Evolutionary conservation across 2,113 vertebrate genomes (phyloP).

Genomic region (Apodemus speciosus): DNA sequence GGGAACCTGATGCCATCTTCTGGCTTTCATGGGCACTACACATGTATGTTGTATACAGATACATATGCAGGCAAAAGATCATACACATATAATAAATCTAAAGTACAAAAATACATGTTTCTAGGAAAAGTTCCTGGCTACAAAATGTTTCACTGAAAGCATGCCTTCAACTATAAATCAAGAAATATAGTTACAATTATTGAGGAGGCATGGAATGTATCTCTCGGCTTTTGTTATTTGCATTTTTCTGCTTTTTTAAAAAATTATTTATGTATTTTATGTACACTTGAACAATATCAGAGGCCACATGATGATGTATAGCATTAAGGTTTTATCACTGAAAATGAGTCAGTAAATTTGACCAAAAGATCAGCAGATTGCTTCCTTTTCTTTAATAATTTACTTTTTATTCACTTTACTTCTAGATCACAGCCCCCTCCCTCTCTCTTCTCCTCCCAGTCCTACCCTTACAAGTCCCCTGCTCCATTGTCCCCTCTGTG

Average conservation of each 20-base stretch:
- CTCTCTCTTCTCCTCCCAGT: no score
- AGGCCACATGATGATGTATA: neutral
- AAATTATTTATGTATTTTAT: neutral
- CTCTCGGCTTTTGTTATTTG: constrained; percentile 46
- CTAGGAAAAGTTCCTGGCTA: neutral
- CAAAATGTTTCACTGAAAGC: constrained; percentile 45
- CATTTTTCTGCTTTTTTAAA: neutral
- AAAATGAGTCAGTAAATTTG: constrained; percentile 34
- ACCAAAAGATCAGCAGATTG: neutral
- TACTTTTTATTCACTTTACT: no score
- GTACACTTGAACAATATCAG: neutral
- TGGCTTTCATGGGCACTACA: neutral
- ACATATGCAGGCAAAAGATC: neutral
- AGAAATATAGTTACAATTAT: neutral
- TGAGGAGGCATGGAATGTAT: neutral
- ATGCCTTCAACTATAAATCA: constrained; percentile 27
- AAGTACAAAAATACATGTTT: neutral
- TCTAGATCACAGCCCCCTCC: no score
- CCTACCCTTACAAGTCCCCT: no score
- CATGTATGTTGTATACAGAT: neutral
- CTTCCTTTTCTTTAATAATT: neutral
- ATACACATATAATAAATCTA: neutral
- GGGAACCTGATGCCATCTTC: neutral
- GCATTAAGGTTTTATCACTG: constrained; percentile 44
- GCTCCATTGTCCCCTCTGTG: no score